Percentiles rank a stretch among this genome's conserved stretches.
Evolutionary conservation across 2,797 vertebrate species (phyloP).

Genomic region (Macropodus opercularis): DNA sequence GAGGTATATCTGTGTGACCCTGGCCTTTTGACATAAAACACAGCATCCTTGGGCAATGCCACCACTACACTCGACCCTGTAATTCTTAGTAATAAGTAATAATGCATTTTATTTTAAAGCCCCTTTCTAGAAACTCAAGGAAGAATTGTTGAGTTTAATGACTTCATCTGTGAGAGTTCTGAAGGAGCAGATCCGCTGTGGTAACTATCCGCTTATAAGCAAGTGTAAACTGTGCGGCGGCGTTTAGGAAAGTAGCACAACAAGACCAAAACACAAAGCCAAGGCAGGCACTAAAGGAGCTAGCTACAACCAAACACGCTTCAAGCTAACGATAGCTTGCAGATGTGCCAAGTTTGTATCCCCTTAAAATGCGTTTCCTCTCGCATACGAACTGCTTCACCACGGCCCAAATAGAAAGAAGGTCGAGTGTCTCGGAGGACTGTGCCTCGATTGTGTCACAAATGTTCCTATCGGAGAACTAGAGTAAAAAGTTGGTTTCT

Average conservation of each 20-base stretch:
- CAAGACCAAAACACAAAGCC: neutral
- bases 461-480: accelerated
- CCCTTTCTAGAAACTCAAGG: too few species aligned
- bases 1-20: too few species aligned
- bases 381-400: neutral
- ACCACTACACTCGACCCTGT: too few species aligned
- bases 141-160: too few species aligned
- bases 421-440: neutral
- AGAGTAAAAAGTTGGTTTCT: neutral
- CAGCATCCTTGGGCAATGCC: too few species aligned
- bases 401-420: accelerated
- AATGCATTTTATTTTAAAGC: too few species aligned
- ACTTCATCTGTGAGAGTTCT: too few species aligned
- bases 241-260: neutral
- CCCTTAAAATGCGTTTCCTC: constrained; percentile 12
- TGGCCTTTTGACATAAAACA: too few species aligned
- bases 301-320: constrained; percentile 3
- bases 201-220: neutral
- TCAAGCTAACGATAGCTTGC: constrained; percentile 19
- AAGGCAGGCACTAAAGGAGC: neutral
- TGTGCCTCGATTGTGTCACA: neutral
- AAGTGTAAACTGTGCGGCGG: neutral
- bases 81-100: too few species aligned
- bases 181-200: too few species aligned
- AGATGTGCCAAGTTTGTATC: constrained; percentile 33